Conservation (phyloP, 2,113 vertebrate genomes). For the Charadrius vociferus region DNA sequence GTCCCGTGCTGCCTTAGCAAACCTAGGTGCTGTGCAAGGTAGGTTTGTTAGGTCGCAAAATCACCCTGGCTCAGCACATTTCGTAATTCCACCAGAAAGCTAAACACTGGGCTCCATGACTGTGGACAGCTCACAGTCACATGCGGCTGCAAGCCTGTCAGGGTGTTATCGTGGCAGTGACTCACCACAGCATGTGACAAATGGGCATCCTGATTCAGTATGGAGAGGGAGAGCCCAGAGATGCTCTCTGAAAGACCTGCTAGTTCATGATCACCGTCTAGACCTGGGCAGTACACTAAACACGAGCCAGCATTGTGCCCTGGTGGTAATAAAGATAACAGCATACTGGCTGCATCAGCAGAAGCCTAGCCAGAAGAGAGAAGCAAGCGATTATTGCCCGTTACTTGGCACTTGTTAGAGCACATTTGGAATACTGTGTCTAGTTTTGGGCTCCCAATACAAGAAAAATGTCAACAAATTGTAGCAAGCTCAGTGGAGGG, state of each 20-base stretch:
- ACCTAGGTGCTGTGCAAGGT: neutral
- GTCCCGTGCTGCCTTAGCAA: neutral
- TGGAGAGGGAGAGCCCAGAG: neutral
- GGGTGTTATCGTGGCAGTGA: neutral
- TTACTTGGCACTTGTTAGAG: neutral
- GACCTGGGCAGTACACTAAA: neutral
- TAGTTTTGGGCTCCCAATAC: neutral
- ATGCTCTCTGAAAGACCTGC: neutral
- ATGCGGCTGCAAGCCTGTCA: neutral
- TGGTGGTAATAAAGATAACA: neutral
- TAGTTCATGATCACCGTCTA: neutral
- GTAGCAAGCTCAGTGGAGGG: neutral
- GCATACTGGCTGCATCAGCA: neutral
- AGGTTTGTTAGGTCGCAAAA: neutral
- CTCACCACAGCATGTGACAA: neutral
- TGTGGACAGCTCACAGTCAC: neutral
- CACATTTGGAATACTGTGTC: neutral
- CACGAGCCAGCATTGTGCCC: neutral
- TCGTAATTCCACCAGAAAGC: neutral
- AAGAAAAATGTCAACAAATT: neutral
- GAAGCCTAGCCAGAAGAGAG: neutral
- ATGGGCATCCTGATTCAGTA: accelerated
- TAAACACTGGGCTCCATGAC: neutral
- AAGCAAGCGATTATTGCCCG: accelerated
- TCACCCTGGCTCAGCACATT: neutral